phyloP scores from a whole-genome alignment of 1,140 invertebrate species.

The Chymomyza costata region DNA sequence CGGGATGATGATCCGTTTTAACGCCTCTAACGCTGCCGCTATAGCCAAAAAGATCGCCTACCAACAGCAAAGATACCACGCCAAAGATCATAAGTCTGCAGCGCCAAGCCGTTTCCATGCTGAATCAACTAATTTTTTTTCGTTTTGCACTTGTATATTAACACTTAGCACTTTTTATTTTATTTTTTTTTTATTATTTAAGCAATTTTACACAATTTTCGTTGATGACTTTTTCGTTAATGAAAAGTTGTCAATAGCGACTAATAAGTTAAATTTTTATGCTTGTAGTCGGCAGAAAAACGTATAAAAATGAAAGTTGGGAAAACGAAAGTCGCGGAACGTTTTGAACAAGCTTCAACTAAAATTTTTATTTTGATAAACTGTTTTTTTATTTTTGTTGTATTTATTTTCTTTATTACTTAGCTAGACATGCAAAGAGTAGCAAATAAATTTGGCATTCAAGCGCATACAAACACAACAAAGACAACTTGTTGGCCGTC shows the following conservation, averaged over 20 bases:
- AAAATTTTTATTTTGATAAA: conserved; percentile 9
- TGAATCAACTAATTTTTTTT: conserved; percentile 3
- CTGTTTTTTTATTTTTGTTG: conserved; percentile 44
- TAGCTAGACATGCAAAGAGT: conserved; percentile 33
- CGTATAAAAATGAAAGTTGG: conserved; percentile 56
- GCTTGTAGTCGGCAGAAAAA: conserved; percentile 34
- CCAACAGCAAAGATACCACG: conserved; percentile 58
- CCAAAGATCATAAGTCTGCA: conserved; percentile 69
- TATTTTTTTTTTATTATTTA: conserved; percentile 9
- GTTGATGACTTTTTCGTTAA: conserved; percentile 45
- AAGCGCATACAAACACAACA: conserved; percentile 52
- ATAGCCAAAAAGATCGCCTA: conserved; percentile 70
- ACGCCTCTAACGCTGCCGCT: conserved; percentile 55
- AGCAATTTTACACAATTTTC: conserved; percentile 1
- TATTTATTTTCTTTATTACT: conserved; percentile 11
- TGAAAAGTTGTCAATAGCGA: conserved; percentile 26
- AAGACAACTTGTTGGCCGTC: conserved; percentile 36
- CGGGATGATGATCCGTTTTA: conserved; percentile 54
- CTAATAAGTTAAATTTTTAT: not conserved
- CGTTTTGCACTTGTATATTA: not conserved
- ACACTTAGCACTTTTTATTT: conserved; percentile 39
- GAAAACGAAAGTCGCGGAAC: conserved; percentile 35
- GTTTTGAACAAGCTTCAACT: not conserved
- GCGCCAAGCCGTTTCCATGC: conserved; percentile 70
- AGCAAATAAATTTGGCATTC: conserved; percentile 70